phyloP scores from a whole-genome alignment of 2,113 vertebrate genomes.

The Limanda limanda region DNA sequence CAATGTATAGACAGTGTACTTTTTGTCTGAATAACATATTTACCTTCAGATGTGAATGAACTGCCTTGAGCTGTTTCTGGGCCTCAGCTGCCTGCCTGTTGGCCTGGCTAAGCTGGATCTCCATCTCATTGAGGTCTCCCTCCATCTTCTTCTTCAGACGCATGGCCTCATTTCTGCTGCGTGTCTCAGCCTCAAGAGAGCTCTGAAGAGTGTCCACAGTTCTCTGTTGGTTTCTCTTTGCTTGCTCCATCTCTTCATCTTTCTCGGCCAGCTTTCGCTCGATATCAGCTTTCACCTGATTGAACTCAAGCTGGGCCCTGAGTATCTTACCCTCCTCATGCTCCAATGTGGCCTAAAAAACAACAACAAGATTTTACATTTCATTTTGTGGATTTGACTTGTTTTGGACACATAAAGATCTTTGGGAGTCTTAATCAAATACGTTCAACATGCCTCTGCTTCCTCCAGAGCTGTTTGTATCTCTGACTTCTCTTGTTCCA shows the following conservation, averaged over 20 bases:
- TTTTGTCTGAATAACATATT: background rate
- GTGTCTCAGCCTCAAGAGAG: slow-evolving; percentile 89
- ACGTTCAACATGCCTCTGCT: slow-evolving; percentile 83
- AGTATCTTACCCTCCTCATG: slow-evolving; percentile 94
- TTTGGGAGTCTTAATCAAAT: too few species aligned
- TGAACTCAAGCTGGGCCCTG: slow-evolving; percentile 89
- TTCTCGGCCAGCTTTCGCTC: slow-evolving; percentile 90
- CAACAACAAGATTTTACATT: background rate
- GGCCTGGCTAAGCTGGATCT: slow-evolving; percentile 89
- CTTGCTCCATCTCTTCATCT: slow-evolving; percentile 95
- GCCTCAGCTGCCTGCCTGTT: slow-evolving; percentile 84
- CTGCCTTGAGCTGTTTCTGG: slow-evolving; percentile 88
- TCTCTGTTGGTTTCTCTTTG: slow-evolving; percentile 89
- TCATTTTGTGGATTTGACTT: background rate
- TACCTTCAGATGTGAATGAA: slow-evolving; percentile 90
- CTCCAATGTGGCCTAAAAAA: slow-evolving; percentile 88
- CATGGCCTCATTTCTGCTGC: slow-evolving; percentile 92
- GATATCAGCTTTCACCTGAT: slow-evolving; percentile 88
- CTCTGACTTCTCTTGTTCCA: slow-evolving; percentile 90
- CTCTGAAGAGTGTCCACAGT: slow-evolving; percentile 91
- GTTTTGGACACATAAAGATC: background rate
- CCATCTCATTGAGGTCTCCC: slow-evolving; percentile 93
- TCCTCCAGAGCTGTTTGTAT: slow-evolving; percentile 91
- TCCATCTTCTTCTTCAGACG: slow-evolving; percentile 97
- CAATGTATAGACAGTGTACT: background rate